Percentiles rank a stretch among this genome's conserved stretches.
These are phyloP conservation scores for Drosophila subobscura DNA, from an alignment of 1,140 invertebrate genomes.

Conservation along the genomic window DNA sequence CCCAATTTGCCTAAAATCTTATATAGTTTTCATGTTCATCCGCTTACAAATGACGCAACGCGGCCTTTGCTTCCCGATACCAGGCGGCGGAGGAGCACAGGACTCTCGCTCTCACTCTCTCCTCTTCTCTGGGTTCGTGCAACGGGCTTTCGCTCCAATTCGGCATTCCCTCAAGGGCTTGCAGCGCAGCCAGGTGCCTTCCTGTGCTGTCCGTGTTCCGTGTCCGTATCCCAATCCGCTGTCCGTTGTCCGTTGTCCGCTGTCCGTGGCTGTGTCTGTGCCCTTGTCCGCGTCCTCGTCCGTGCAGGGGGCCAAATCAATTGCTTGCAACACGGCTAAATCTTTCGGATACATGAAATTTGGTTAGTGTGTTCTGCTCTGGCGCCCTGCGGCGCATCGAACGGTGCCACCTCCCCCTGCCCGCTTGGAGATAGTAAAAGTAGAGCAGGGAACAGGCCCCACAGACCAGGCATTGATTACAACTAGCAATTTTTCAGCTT, in stretches of 20 bases:
- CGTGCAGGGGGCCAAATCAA: conserved; percentile 40
- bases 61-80: conserved; percentile 18
- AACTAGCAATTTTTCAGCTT: conserved; percentile 65
- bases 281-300: background rate
- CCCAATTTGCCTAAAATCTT: conserved; percentile 32
- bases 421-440: no score
- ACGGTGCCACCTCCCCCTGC: no score
- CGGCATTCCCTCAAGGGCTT: conserved; percentile 7
- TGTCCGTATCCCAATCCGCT: background rate
- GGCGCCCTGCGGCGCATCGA: conserved; percentile 24
- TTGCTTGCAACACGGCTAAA: conserved; percentile 64
- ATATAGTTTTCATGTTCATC: conserved; percentile 64
- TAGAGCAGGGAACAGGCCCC: no score
- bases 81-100: background rate
- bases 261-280: background rate
- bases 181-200: background rate
- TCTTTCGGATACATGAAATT: conserved; percentile 67
- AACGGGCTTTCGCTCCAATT: conserved; percentile 29
- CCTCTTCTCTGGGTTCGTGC: background rate
- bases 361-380: conserved; percentile 58
- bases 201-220: background rate
- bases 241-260: background rate
- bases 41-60: conserved; percentile 45
- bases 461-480: conserved; percentile 56
- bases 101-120: background rate